Percentiles rank a stretch among this genome's conserved stretches.
Conservation (phyloP, 2,888 invertebrate species). For the Standfussiana lucernea region DNA sequence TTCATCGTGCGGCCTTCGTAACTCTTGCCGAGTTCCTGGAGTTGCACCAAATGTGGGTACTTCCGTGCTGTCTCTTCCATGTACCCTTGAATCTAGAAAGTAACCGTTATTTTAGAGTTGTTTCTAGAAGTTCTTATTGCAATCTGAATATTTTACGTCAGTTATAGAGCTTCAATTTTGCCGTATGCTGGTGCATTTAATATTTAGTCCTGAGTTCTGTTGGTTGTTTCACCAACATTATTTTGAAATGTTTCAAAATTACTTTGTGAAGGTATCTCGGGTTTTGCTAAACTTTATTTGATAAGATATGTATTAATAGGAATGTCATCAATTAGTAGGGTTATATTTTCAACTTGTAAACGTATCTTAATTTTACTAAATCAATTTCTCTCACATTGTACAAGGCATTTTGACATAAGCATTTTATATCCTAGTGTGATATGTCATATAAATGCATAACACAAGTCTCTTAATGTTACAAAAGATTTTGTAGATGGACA, state of each 20-base stretch:
- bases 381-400: neutral
- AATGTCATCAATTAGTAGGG: neutral
- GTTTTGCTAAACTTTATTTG: neutral
- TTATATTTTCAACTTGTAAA: neutral
- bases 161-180: neutral
- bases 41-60: constrained; percentile 84
- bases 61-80: constrained; percentile 72
- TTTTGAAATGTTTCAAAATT: neutral
- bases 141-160: neutral
- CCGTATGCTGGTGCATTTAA: neutral
- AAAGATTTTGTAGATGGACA: too few relatives aligned
- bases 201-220: neutral
- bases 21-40: constrained; percentile 89
- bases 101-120: neutral
- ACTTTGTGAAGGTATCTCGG: too few relatives aligned
- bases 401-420: neutral
- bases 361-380: neutral
- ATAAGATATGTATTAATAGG: too few relatives aligned
- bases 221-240: neutral
- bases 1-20: constrained; percentile 90
- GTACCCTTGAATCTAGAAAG: constrained; percentile 78
- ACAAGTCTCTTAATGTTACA: neutral
- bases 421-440: neutral
- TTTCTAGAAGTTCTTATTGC: neutral
- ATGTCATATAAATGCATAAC: neutral